Percentiles rank a stretch among this genome's conserved stretches.
phyloP scores from a whole-genome alignment of 2,888 invertebrate species.

The Zelleria hepariella region DNA sequence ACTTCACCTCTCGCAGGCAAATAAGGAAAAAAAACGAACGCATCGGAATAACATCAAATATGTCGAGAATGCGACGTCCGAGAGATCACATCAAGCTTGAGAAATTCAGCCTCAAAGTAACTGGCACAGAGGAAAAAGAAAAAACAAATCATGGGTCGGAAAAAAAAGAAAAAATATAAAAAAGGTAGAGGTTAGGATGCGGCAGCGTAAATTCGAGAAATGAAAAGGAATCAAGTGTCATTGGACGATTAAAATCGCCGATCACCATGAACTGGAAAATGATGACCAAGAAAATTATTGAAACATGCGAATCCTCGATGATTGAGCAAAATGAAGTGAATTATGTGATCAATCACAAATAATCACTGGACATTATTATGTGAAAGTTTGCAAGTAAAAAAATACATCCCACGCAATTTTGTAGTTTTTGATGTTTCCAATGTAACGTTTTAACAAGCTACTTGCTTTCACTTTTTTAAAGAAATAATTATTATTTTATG shows the following conservation, averaged over 20 bases:
- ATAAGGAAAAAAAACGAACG: slow-evolving; percentile 32
- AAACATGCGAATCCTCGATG: neutral
- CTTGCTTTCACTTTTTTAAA: neutral
- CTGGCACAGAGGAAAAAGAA: slow-evolving; percentile 45
- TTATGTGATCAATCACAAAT: neutral
- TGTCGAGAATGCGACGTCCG: slow-evolving; percentile 64
- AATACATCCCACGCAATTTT: neutral
- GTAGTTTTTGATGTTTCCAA: neutral
- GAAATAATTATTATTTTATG: neutral
- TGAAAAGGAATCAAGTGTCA: slow-evolving; percentile 65
- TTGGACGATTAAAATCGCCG: neutral
- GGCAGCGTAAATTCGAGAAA: slow-evolving; percentile 65
- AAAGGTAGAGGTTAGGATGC: slow-evolving; percentile 40
- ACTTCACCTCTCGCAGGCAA: slow-evolving; percentile 32
- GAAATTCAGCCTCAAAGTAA: slow-evolving; percentile 62
- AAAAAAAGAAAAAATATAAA: slow-evolving; percentile 23
- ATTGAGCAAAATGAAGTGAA: neutral
- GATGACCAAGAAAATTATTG: neutral
- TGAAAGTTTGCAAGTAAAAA: neutral
- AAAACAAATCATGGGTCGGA: slow-evolving; percentile 16
- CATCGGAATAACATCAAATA: slow-evolving; percentile 53
- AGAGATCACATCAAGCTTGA: slow-evolving; percentile 53
- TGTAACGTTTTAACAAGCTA: neutral
- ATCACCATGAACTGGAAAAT: neutral
- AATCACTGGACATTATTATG: neutral